Conservation (phyloP, 2,797 vertebrate genomes). For the Falco rusticolus region DNA sequence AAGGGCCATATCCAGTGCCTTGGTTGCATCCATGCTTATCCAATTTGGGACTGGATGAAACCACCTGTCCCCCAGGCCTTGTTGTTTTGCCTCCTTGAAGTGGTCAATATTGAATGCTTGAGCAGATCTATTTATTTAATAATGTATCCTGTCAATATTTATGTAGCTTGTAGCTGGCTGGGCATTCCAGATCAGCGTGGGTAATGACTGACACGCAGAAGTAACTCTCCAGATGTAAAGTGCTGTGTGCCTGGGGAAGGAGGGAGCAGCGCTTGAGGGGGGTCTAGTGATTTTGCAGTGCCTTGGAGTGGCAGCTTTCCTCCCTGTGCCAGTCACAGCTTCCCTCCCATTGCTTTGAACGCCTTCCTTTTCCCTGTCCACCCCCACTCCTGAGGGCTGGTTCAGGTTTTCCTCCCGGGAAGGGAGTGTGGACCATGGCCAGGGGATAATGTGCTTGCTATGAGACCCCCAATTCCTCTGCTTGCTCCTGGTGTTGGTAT, state of each 20-base stretch:
- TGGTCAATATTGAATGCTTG: background rate
- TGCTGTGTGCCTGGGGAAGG: background rate
- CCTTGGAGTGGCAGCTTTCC: background rate
- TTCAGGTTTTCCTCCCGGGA: background rate
- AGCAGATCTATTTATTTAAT: conserved; percentile 26
- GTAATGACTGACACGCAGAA: background rate
- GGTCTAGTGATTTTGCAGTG: background rate
- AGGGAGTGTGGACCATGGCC: background rate
- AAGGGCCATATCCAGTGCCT: background rate
- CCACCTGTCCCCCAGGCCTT: background rate
- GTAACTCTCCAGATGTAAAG: background rate
- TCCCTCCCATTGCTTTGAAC: background rate
- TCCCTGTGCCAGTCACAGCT: background rate
- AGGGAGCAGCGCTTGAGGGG: background rate
- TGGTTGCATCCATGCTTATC: rapidly evolving
- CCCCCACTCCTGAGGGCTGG: rapidly evolving
- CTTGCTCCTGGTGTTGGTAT: conserved; percentile 11
- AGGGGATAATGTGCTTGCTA: background rate
- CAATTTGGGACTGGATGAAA: background rate
- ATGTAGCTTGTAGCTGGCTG: background rate
- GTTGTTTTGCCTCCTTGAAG: background rate
- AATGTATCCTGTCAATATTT: background rate
- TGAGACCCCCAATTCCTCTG: background rate
- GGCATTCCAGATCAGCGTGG: background rate
- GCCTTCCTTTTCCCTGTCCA: background rate